Percentiles rank a stretch among this genome's conserved stretches.
These are phyloP conservation scores for Chionodraco myersi DNA, from an alignment of 2,113 vertebrate species.

Conservation along the genomic window DNA sequence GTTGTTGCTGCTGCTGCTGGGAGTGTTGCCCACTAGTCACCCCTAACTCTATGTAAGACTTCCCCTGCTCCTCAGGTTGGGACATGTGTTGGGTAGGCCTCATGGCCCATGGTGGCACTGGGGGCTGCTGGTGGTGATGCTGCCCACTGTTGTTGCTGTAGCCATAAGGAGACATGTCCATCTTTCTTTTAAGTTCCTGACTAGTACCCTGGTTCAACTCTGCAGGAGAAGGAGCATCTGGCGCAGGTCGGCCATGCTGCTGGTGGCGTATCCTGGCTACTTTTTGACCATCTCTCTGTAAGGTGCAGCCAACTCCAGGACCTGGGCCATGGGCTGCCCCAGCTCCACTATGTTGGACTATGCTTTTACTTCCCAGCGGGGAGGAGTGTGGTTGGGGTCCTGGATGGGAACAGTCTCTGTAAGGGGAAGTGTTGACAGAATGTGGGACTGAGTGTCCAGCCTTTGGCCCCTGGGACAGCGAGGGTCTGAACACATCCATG, in stretches of 20 bases:
- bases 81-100: constrained; percentile 85
- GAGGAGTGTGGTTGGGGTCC: constrained; percentile 79
- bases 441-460: constrained; percentile 81
- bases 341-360: constrained; percentile 73
- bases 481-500: constrained; percentile 85
- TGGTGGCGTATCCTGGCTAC: constrained; percentile 96
- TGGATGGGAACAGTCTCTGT: constrained; percentile 91
- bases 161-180: constrained; percentile 89
- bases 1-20: constrained; percentile 72
- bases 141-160: constrained; percentile 83
- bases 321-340: constrained; percentile 53
- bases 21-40: constrained; percentile 67
- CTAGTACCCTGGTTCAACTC: constrained; percentile 74
- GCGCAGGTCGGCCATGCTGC: constrained; percentile 86
- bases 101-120: constrained; percentile 89
- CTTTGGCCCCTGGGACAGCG: constrained; percentile 86
- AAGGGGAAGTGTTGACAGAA: constrained; percentile 86
- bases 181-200: constrained; percentile 89
- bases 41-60: constrained; percentile 92
- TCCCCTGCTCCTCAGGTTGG: constrained; percentile 85
- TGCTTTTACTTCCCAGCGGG: constrained; percentile 78
- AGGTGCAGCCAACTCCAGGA: constrained; percentile 86
- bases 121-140: constrained; percentile 81
- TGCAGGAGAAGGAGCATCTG: constrained; percentile 78
- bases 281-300: constrained; percentile 92